Evolutionary conservation across 2,888 invertebrate species (phyloP), one percentile per base, ranked within the genome.

Genomic region (Metellina segmentata): DNA sequence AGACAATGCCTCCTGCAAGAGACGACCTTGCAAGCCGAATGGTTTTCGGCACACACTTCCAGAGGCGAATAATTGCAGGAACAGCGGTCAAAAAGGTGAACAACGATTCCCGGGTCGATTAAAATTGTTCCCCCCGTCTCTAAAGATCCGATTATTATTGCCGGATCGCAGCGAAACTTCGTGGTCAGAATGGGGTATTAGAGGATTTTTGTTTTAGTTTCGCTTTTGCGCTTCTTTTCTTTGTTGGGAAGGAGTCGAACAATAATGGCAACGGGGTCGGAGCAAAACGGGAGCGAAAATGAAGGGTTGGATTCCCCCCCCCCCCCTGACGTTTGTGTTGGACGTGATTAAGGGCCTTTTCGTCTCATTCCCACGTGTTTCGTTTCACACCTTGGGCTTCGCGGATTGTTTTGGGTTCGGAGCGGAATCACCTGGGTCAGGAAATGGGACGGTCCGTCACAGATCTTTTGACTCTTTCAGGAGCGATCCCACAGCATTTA

Each of bases 21-120:
- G 79, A 72, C 81, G 79, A 79, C 85, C 85, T 85, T 78, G 78
- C 34, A 34, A 34, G 34, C 34, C 34, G 34, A 34, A 34, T 34
- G 34, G 34, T 1, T 34, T 34, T 34, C 34, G 34, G 34, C 78
- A 48, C 48, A 61, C 70, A 19, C 72, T 71, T n/a, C 74, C 49
- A 52, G 20, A 20, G 53, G n/a, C 51, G 71, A 52, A 90, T 85
- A 85, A 90, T 85, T 90, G 85, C 78, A 78, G 71, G 78, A 20
- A 69, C 75, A 90, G 90, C 85, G 90, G 90, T 90, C 90, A 85
- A 85, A 90, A 72, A 90, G 90, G 90, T 90, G 90, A 85, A 85
- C 85, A 90, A 48, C 85, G 90, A 90, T 90, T 85, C 90, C 79
- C 72, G 77, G 53, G 69, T 85, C 90, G 90, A 90, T 90, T 90